Conservation (phyloP, 1,140 invertebrate genomes). For the Formica selysi region DNA sequence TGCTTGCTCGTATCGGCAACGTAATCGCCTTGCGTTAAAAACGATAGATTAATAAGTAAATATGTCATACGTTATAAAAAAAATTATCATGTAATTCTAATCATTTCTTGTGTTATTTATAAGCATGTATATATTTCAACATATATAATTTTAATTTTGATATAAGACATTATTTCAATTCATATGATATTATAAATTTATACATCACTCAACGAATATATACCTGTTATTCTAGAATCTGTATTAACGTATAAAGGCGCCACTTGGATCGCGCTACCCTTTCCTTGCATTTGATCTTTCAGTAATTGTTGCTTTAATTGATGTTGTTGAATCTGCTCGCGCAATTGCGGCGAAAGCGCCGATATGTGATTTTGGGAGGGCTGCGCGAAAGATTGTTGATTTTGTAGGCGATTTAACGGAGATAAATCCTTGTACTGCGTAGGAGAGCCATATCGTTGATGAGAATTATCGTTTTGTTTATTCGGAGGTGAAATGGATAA, state of each 20-base stretch:
- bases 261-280: conserved; percentile 76
- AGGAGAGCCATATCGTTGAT: conserved; percentile 69
- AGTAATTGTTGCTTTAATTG: conserved; percentile 82
- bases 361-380: conserved; percentile 77
- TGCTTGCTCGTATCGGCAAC: conserved; percentile 73
- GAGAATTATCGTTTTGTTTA: conserved; percentile 76
- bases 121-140: too few species aligned
- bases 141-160: too few species aligned
- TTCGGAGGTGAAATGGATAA: conserved; percentile 74
- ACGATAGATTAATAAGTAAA: neutral
- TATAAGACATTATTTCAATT: too few species aligned
- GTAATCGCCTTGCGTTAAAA: conserved; percentile 35
- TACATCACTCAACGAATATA: neutral
- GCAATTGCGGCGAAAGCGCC: conserved; percentile 78
- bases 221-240: conserved; percentile 78
- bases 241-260: conserved; percentile 85
- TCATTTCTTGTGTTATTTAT: too few species aligned
- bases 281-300: conserved; percentile 83
- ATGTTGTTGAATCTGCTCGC: conserved; percentile 83
- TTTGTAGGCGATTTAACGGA: conserved; percentile 67
- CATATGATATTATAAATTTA: neutral
- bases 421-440: conserved; percentile 74
- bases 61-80: neutral
- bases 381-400: conserved; percentile 66
- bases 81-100: neutral